Evolutionary conservation across 2,888 invertebrate species (phyloP).

Genomic region (Encarsia formosa): DNA sequence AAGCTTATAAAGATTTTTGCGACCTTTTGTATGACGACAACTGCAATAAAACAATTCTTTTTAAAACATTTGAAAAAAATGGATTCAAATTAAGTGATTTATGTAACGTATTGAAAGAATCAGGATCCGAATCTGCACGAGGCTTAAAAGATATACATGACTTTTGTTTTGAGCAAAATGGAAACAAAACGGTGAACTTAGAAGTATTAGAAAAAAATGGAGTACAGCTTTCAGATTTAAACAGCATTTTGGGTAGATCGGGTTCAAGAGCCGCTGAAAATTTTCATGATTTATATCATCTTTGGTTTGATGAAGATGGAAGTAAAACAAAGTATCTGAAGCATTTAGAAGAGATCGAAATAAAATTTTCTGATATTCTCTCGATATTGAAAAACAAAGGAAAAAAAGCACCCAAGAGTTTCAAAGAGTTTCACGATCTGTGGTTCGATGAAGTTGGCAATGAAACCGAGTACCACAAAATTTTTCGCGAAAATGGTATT

Average conservation of each 20-base stretch:
- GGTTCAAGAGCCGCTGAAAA: background rate
- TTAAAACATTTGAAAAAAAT: background rate
- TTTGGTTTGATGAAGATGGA: background rate
- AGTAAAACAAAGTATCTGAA: constrained; percentile 21
- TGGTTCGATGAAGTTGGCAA: constrained; percentile 37
- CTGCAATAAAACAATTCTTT: background rate
- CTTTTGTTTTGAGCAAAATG: background rate
- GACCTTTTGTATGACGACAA: background rate
- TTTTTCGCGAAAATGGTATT: constrained; percentile 27
- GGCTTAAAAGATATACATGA: background rate
- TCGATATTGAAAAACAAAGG: constrained; percentile 30
- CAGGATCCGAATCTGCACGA: background rate
- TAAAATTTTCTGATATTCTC: constrained; percentile 32
- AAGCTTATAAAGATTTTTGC: background rate
- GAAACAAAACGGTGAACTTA: background rate
- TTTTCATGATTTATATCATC: background rate
- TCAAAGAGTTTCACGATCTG: constrained; percentile 37
- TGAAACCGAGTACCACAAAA: constrained; percentile 15
- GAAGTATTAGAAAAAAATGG: background rate
- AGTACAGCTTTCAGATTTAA: background rate
- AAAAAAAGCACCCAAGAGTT: constrained; percentile 32
- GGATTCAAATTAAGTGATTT: background rate
- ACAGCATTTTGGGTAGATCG: background rate
- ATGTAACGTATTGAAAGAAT: background rate
- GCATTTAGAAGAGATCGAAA: constrained; percentile 27